Percentiles rank a stretch among this genome's conserved stretches.
phyloP scores from a whole-genome alignment of 2,888 invertebrate genomes.

The Thelaira solivaga region DNA sequence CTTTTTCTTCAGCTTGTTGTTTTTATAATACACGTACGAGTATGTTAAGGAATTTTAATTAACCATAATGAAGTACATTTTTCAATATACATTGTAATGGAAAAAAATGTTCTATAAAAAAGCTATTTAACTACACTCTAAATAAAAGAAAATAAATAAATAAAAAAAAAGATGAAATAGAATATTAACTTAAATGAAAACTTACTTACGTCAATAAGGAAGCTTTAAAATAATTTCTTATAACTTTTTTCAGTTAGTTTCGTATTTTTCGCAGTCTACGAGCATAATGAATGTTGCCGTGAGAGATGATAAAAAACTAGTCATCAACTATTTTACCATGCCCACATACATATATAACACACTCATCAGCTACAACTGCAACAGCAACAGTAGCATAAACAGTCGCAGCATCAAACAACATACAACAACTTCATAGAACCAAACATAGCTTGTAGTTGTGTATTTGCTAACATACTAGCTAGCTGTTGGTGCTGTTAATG shows the following conservation, averaged over 20 bases:
- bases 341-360: slow-evolving; percentile 38
- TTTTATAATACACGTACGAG: background rate
- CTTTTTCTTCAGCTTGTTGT: too few relatives aligned
- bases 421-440: background rate
- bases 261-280: too few relatives aligned
- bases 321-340: slow-evolving; percentile 45
- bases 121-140: slow-evolving; percentile 33
- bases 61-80: slow-evolving; percentile 25
- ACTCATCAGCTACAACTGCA: slow-evolving; percentile 9
- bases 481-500: background rate
- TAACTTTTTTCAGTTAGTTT: background rate
- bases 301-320: slow-evolving; percentile 53
- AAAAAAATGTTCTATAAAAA: slow-evolving; percentile 20
- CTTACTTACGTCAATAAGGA: slow-evolving; percentile 48
- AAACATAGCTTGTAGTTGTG: background rate
- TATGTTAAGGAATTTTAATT: slow-evolving; percentile 34
- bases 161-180: slow-evolving; percentile 17
- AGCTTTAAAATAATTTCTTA: slow-evolving; percentile 41
- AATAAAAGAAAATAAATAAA: background rate
- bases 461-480: background rate
- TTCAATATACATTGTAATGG: background rate
- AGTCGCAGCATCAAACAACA: background rate
- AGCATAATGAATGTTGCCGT: slow-evolving; percentile 37
- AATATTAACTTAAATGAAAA: slow-evolving; percentile 40
- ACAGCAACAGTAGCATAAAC: background rate